phyloP scores from a whole-genome alignment of 2,797 vertebrate species.

The Lutjanus argentimaculatus region DNA sequence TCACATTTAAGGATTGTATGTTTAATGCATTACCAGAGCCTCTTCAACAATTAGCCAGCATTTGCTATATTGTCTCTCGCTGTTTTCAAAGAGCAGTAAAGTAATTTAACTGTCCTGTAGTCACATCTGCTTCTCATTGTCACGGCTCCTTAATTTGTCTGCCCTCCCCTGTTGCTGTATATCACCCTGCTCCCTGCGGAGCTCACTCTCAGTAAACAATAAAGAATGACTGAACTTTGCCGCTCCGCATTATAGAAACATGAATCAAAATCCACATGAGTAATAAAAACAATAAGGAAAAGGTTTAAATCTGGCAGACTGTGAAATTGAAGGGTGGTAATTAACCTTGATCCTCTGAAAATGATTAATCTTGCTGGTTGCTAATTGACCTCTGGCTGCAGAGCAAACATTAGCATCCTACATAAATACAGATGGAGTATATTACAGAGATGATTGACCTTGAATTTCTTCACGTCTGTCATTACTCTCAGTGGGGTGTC shows the following conservation, averaged over 20 bases:
- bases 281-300: constrained; percentile 54
- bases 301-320: constrained; percentile 36
- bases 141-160: constrained; percentile 70
- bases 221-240: constrained; percentile 62
- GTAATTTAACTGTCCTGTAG: constrained; percentile 59
- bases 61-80: constrained; percentile 47
- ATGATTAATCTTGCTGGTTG: constrained; percentile 41
- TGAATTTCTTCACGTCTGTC: constrained; percentile 55
- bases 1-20: constrained; percentile 6
- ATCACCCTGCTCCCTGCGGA: constrained; percentile 64
- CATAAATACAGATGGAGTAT: constrained; percentile 67
- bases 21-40: constrained; percentile 51
- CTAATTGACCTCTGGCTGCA: constrained; percentile 44
- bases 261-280: constrained; percentile 35
- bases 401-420: constrained; percentile 51
- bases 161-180: constrained; percentile 67
- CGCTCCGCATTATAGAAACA: constrained; percentile 59
- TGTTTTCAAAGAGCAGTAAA: constrained; percentile 69
- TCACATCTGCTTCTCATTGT: constrained; percentile 85
- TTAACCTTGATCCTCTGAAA: constrained; percentile 9
- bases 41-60: constrained; percentile 51
- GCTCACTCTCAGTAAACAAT: constrained; percentile 58
- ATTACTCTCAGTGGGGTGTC: constrained; percentile 46
- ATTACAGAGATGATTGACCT: constrained; percentile 47
- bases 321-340: constrained; percentile 41